Evolutionary conservation across 2,113 vertebrate genomes (phyloP).

Genomic region (Xenopus borealis): DNA sequence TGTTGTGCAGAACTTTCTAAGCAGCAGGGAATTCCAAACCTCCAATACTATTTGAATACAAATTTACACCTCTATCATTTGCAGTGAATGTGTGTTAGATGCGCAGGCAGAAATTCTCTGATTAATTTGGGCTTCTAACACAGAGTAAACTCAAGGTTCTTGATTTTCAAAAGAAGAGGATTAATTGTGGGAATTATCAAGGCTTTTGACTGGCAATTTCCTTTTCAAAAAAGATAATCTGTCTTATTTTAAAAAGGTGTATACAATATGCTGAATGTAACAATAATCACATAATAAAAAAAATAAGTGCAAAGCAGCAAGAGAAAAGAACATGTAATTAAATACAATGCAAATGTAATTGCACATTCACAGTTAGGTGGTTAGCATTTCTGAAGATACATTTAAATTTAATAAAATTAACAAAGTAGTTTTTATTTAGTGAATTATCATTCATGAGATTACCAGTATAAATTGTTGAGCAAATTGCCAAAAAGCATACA

Average conservation of each 20-base stretch:
- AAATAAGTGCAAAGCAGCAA: background rate
- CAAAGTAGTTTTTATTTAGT: too few species aligned
- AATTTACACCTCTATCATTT: background rate
- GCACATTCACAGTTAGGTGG: background rate
- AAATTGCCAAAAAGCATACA: too few species aligned
- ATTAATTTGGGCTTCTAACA: background rate
- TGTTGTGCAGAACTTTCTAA: background rate
- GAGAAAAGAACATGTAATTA: background rate
- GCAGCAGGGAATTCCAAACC: background rate
- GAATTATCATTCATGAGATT: too few species aligned
- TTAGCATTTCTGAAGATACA: too few species aligned
- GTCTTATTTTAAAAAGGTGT: background rate
- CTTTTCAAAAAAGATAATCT: background rate
- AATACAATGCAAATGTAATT: background rate
- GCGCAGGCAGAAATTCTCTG: background rate
- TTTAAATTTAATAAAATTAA: too few species aligned
- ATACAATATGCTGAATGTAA: background rate
- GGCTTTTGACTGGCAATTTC: background rate
- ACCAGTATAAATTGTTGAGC: too few species aligned
- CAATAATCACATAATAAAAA: background rate
- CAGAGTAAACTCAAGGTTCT: background rate
- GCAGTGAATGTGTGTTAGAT: background rate
- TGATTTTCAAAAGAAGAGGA: background rate
- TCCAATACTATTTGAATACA: background rate
- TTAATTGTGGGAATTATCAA: background rate